Evolutionary conservation across 2,888 invertebrate species (phyloP).

Genomic region (Tribolium freemani): DNA sequence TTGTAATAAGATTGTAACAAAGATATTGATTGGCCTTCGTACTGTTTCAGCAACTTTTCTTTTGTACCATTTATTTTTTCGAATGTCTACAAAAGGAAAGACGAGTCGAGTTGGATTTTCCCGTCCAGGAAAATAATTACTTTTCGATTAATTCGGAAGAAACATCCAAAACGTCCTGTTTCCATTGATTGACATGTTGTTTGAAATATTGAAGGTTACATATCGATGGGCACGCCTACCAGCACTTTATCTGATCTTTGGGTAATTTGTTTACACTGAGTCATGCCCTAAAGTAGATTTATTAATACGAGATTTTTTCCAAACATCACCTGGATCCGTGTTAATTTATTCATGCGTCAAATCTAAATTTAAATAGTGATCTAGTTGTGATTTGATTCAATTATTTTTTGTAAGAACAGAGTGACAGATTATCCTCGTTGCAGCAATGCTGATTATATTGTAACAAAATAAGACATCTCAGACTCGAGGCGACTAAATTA

Average conservation of each 20-base stretch:
- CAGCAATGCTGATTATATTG: slow-evolving; percentile 23
- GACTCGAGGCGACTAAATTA: neutral
- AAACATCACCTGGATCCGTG: slow-evolving; percentile 23
- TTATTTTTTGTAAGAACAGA: neutral
- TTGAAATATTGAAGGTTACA: slow-evolving; percentile 36
- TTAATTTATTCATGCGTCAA: slow-evolving; percentile 32
- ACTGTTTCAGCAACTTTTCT: slow-evolving; percentile 27
- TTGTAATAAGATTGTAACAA: slow-evolving; percentile 25
- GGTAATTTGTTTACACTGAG: slow-evolving; percentile 36
- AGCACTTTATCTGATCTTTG: slow-evolving; percentile 35
- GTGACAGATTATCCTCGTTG: slow-evolving; percentile 1
- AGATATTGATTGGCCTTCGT: slow-evolving; percentile 39
- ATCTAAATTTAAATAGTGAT: slow-evolving; percentile 35
- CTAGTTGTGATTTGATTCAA: slow-evolving; percentile 10
- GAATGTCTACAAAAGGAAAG: slow-evolving; percentile 27
- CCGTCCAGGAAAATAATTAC: slow-evolving; percentile 3
- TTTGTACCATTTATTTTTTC: slow-evolving; percentile 10
- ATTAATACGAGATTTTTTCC: slow-evolving; percentile 18
- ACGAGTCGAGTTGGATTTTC: slow-evolving; percentile 31
- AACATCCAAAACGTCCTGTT: slow-evolving; percentile 4
- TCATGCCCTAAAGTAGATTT: slow-evolving; percentile 34
- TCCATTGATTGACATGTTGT: slow-evolving; percentile 38
- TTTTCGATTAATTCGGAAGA: slow-evolving; percentile 3
- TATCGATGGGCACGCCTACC: slow-evolving; percentile 16
- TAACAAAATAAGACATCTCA: slow-evolving; percentile 9